Evolutionary conservation across 2,113 vertebrate species (phyloP).

Genomic region (Cathartes aura): DNA sequence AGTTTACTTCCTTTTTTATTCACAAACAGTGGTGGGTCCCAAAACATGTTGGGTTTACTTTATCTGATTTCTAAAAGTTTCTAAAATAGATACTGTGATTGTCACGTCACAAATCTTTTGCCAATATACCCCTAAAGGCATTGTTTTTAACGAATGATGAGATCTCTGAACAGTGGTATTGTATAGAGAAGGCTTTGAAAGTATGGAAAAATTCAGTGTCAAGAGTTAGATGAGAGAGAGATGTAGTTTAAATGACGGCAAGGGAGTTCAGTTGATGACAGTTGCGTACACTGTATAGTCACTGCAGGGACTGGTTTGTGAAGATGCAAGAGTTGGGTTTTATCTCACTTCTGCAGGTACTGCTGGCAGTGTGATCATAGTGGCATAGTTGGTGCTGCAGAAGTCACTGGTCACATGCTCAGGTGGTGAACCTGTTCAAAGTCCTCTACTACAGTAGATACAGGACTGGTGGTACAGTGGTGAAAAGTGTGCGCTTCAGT

Average conservation of each 20-base stretch:
- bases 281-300: rapidly evolving
- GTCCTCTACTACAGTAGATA: background rate
- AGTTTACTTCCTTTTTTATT: background rate
- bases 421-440: background rate
- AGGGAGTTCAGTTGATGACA: background rate
- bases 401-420: background rate
- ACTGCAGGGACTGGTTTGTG: background rate
- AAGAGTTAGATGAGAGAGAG: background rate
- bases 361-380: background rate
- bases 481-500: rapidly evolving
- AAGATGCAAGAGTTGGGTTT: background rate
- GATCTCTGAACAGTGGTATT: background rate
- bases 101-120: background rate
- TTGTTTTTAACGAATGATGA: background rate
- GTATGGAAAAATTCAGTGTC: background rate
- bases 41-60: background rate
- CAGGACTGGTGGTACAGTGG: background rate
- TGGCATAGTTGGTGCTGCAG: background rate
- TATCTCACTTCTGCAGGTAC: background rate
- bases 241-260: background rate
- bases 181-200: background rate
- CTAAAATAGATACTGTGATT: background rate
- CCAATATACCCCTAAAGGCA: background rate
- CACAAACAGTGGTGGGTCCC: background rate
- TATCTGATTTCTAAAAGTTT: background rate